Percentiles rank a stretch among this genome's conserved stretches.
Evolutionary conservation across 2,888 invertebrate species (phyloP).

Genomic region (Resseliella maxima): DNA sequence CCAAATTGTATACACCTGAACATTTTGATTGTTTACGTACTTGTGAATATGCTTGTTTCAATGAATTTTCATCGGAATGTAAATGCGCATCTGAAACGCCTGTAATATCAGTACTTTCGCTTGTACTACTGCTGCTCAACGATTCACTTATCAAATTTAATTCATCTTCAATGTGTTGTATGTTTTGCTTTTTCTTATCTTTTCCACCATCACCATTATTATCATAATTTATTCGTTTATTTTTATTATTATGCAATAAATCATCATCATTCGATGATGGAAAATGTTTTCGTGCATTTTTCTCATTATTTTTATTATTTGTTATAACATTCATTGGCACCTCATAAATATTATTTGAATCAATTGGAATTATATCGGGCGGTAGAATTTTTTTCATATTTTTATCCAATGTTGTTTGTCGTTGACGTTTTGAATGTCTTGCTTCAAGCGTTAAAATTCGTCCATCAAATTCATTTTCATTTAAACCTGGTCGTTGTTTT

Average conservation of each 20-base stretch:
- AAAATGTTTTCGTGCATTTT: slow-evolving; percentile 57
- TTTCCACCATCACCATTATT: background rate
- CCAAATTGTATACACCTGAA: slow-evolving; percentile 31
- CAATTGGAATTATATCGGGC: slow-evolving; percentile 77
- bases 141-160: slow-evolving; percentile 60
- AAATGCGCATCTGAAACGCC: slow-evolving; percentile 65
- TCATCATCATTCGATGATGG: slow-evolving; percentile 68
- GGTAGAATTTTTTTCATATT: slow-evolving; percentile 68
- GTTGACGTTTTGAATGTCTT: slow-evolving; percentile 79
- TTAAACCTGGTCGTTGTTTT: slow-evolving; percentile 62
- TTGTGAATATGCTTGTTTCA: slow-evolving; percentile 49
- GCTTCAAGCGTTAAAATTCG: slow-evolving; percentile 77
- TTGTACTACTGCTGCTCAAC: slow-evolving; percentile 66
- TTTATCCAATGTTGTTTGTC: slow-evolving; percentile 64
- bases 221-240: slow-evolving; percentile 31
- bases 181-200: slow-evolving; percentile 49
- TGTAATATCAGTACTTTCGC: slow-evolving; percentile 67
- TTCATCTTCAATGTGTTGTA: slow-evolving; percentile 22
- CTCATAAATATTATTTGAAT: slow-evolving; percentile 67
- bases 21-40: slow-evolving; percentile 33
- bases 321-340: background rate
- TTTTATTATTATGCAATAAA: slow-evolving; percentile 72
- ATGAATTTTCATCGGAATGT: slow-evolving; percentile 60
- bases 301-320: background rate
- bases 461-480: slow-evolving; percentile 65